phyloP scores from a whole-genome alignment of 1,140 invertebrate genomes.

The Bombus vancouverensis region DNA sequence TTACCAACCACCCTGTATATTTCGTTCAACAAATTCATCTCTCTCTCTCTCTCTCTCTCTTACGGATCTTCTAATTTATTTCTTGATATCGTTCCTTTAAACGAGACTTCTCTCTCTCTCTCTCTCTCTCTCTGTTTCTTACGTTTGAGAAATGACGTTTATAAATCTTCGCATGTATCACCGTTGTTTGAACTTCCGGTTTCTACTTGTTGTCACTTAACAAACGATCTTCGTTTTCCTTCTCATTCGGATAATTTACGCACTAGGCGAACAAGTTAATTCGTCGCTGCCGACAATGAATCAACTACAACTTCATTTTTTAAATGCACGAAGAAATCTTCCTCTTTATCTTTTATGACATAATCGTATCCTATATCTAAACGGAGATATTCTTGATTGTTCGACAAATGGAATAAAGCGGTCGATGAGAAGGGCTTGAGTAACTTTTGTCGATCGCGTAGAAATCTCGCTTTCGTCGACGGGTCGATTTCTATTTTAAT shows the following conservation, averaged over 20 bases:
- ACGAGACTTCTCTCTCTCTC: not conserved
- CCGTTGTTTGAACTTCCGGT: not conserved
- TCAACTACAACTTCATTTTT: not conserved
- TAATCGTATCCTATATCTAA: not conserved
- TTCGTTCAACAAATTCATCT: not conserved
- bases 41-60: not conserved
- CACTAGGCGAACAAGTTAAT: not conserved
- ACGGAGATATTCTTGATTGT: not conserved
- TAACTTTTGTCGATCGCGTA: not conserved
- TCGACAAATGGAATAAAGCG: not conserved
- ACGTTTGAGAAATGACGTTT: not conserved
- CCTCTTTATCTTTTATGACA: no score
- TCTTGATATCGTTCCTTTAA: not conserved
- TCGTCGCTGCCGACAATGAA: not conserved
- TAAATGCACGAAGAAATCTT: not conserved
- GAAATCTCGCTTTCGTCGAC: not conserved
- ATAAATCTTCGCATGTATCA: conserved; percentile 15
- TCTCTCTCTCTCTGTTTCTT: no score
- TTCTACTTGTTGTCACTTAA: not conserved
- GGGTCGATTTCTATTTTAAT: not conserved
- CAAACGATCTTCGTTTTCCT: not conserved
- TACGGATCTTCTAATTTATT: no score
- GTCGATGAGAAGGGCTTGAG: not conserved
- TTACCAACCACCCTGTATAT: no score
- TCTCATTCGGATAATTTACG: not conserved